phyloP scores from a whole-genome alignment of 2,888 invertebrate species.

The Carcina quercana region DNA sequence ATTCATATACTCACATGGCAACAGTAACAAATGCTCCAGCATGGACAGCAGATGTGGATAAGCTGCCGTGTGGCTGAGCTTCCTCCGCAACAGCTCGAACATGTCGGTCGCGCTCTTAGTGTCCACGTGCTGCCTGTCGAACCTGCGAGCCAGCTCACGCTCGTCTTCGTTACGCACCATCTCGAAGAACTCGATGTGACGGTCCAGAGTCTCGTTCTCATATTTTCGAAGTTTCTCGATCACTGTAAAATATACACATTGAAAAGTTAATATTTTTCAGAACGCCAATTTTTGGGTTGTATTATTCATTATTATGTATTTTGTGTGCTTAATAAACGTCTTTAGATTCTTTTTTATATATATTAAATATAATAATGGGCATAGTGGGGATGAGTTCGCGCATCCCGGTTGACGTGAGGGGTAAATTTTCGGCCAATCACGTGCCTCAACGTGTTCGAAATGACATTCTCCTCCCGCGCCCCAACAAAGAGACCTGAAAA shows the following conservation, averaged over 20 bases:
- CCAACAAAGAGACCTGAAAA: too few relatives aligned
- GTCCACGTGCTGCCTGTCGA: constrained; percentile 93
- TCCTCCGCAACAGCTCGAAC: constrained; percentile 92
- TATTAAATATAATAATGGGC: too few relatives aligned
- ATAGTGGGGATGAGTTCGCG: too few relatives aligned
- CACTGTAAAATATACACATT: constrained; percentile 54
- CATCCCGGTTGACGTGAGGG: too few relatives aligned
- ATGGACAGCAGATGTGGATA: constrained; percentile 95
- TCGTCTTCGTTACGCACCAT: constrained; percentile 98
- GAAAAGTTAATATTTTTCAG: too few relatives aligned
- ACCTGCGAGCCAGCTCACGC: constrained; percentile 91
- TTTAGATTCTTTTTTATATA: too few relatives aligned
- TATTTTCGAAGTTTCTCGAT: constrained; percentile 94
- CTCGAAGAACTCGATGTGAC: constrained; percentile 99
- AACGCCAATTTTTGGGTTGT: too few relatives aligned
- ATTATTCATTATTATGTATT: too few relatives aligned
- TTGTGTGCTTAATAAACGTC: too few relatives aligned
- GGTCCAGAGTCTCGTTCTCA: constrained; percentile 94
- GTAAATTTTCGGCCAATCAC: too few relatives aligned
- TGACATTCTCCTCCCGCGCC: too few relatives aligned
- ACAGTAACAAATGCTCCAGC: constrained; percentile 88
- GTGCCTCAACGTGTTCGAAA: too few relatives aligned
- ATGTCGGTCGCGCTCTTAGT: constrained; percentile 94
- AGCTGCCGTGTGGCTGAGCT: constrained; percentile 93
- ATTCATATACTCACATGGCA: constrained; percentile 76